Base-by-base conservation (phyloP, 2,113 vertebrate genomes). In the Paradoxurus hermaphroditus region DNA sequence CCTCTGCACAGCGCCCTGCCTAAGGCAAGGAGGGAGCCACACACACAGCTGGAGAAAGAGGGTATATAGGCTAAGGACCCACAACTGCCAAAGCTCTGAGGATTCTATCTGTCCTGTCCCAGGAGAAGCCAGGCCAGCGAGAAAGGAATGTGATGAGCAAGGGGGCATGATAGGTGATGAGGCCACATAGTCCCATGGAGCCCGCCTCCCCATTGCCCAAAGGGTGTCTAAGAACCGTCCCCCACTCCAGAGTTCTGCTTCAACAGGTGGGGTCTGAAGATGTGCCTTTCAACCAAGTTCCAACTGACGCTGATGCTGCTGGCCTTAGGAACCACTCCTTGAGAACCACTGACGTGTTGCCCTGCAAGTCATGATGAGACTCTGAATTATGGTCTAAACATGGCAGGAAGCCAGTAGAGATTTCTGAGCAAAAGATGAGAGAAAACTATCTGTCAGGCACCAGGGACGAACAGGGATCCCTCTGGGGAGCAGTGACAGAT, bases 171-270 rank as follows among this genome's bases (percentile, higher is more conserved):
- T n/a, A 51, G 19, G 23, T 2, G 19, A 31, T 5, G 25, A 59
- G 15, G 7, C 39, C 16, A 18, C 2, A 8, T 0, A 9, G 34
- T 16, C 49, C 0, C 23, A 1, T 0, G 6, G 2, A 59, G 75
- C 56, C 21, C 0, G 3, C 25, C 65, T 41, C 4, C 1, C 31
- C 39, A 39, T 56, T 39, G 5, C 13, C 4, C 53, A 0, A 10
- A 23, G n/a, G 41, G 7, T 0, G 2, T 31, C 65, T n/a, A 16
- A 84, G 34, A 29, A 27, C 56, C 44, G 46, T n/a, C 18, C 70
- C 25, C 73, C 12, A 31, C 4, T 14, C 65, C 36, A 63, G 10
- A 59, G n/a, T 29, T 67, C 96, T 90, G n/a, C 31, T 46, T 59
- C 62, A 87, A 9, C 4, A 14, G 25, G 34, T 4, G 12, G 56